Percentiles rank a stretch among this genome's conserved stretches.
These are phyloP conservation scores for Hyalella azteca DNA, from an alignment of 2,888 invertebrate genomes.

Conservation along the genomic window DNA sequence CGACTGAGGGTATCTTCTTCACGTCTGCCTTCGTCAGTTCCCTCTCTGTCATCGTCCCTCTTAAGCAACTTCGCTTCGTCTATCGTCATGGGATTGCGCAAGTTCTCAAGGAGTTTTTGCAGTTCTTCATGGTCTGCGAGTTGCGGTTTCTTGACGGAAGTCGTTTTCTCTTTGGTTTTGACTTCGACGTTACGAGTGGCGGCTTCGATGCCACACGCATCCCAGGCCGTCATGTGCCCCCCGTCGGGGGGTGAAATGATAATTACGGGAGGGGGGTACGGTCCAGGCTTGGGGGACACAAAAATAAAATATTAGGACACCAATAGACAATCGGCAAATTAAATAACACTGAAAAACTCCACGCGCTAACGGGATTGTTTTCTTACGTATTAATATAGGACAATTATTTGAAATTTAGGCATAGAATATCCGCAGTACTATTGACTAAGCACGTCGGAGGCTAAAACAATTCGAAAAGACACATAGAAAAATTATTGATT, in stretches of 20 bases:
- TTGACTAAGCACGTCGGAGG: too few relatives aligned
- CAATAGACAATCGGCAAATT: too few relatives aligned
- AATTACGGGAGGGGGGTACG: conserved; percentile 13
- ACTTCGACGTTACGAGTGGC: neutral
- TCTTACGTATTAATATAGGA: too few relatives aligned
- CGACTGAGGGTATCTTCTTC: neutral
- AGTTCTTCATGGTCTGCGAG: neutral
- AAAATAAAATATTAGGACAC: neutral
- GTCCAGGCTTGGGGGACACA: neutral
- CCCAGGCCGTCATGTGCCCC: neutral
- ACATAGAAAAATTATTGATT: too few relatives aligned
- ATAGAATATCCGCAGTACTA: too few relatives aligned
- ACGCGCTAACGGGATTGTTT: too few relatives aligned
- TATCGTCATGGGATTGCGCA: conserved; percentile 7
- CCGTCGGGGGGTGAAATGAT: neutral
- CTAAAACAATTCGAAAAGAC: too few relatives aligned
- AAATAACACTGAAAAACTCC: too few relatives aligned
- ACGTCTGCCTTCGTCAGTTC: neutral
- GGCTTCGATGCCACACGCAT: conserved; percentile 12
- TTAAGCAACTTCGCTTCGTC: too few relatives aligned
- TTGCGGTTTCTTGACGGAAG: neutral
- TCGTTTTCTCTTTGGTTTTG: neutral
- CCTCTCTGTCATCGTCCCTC: too few relatives aligned
- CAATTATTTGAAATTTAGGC: too few relatives aligned
- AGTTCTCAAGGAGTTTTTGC: neutral